Evolutionary conservation across 2,888 invertebrate genomes (phyloP).

Genomic region (Habroteleia sp.): DNA sequence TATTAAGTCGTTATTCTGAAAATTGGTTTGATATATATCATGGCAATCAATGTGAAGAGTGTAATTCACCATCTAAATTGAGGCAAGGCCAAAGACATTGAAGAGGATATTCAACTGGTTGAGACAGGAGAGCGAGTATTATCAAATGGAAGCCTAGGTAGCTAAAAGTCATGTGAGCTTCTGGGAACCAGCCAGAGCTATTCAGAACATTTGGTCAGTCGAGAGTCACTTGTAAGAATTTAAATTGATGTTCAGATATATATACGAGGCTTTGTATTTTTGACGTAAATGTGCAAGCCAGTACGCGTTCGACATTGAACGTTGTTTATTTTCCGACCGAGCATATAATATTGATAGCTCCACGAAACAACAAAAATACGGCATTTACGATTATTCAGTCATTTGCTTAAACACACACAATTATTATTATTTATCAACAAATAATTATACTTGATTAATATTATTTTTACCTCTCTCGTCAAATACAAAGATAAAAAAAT

Average conservation of each 20-base stretch:
- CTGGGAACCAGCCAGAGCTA: constrained; percentile 61
- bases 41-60: constrained; percentile 54
- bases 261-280: constrained; percentile 43
- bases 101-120: constrained; percentile 63
- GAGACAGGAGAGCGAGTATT: constrained; percentile 51
- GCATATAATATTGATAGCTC: constrained; percentile 1
- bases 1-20: constrained; percentile 52
- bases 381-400: background rate
- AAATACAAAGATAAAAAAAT: background rate
- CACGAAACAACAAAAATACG: constrained; percentile 1
- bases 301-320: background rate
- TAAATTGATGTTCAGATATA: constrained; percentile 53
- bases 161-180: constrained; percentile 58
- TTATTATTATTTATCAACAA: constrained; percentile 17
- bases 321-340: constrained; percentile 22
- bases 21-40: constrained; percentile 45
- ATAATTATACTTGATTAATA: background rate
- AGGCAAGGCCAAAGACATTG: constrained; percentile 60
- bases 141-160: constrained; percentile 57
- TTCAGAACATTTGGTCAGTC: constrained; percentile 62
- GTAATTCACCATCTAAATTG: constrained; percentile 55
- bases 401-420: background rate
- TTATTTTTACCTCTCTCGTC: background rate
- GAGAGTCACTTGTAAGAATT: constrained; percentile 62
- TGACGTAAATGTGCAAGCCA: constrained; percentile 32